Percentiles rank a stretch among this genome's conserved stretches.
These are phyloP conservation scores for Psilopsiagon aymara DNA, from an alignment of 2,113 vertebrate genomes.

Conservation along the genomic window DNA sequence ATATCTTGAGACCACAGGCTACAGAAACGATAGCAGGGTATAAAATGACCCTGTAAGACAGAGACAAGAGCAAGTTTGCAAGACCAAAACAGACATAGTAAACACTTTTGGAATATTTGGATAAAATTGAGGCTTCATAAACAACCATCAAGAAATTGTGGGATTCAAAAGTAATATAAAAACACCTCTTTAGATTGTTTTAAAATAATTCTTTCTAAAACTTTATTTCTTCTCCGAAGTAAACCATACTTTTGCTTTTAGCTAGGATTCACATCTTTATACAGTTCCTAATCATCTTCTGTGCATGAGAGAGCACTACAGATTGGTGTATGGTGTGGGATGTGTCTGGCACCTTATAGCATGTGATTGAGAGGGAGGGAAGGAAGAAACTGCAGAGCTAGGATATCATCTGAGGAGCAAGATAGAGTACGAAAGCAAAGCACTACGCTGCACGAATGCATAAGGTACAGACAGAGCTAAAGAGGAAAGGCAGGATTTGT, in stretches of 20 bases:
- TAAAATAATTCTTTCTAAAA: neutral
- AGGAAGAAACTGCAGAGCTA: neutral
- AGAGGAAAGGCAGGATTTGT: neutral
- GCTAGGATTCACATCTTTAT: neutral
- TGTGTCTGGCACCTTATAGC: constrained; percentile 58
- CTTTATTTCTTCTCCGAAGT: neutral
- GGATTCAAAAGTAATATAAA: neutral
- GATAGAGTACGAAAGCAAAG: neutral
- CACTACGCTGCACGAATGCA: neutral
- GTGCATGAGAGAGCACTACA: constrained; percentile 17
- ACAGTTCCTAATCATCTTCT: neutral
- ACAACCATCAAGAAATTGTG: neutral
- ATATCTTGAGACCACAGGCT: neutral
- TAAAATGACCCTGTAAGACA: neutral
- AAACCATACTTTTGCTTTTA: neutral
- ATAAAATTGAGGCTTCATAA: neutral
- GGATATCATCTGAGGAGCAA: neutral
- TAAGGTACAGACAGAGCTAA: neutral
- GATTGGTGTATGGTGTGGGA: constrained; percentile 27
- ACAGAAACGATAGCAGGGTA: neutral
- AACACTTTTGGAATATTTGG: neutral
- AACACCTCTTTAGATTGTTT: neutral
- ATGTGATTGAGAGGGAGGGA: constrained; percentile 18
- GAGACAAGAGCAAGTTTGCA: neutral
- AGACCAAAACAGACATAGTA: neutral